phyloP scores from a whole-genome alignment of 2,888 invertebrate species.

The Tolmerus cingulatus region DNA sequence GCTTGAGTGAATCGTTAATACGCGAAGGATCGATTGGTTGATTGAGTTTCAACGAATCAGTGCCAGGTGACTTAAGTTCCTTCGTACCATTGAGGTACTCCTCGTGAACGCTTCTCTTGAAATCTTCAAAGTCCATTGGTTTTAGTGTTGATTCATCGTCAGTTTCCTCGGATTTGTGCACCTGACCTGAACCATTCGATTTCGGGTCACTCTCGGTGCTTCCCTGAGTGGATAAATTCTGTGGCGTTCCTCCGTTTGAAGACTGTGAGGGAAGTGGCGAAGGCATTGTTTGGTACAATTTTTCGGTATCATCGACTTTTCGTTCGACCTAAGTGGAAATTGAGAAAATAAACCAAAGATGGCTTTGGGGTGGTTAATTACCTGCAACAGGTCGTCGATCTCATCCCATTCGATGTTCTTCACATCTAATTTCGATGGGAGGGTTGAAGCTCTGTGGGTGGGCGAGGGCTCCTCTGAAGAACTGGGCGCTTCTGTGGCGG shows the following conservation, averaged over 20 bases:
- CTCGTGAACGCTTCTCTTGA: constrained; percentile 61
- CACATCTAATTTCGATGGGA: constrained; percentile 73
- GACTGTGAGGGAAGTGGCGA: constrained; percentile 68
- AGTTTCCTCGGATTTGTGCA: constrained; percentile 53
- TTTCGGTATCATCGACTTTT: constrained; percentile 69
- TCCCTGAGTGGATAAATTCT: constrained; percentile 54
- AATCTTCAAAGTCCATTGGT: constrained; percentile 63
- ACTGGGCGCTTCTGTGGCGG: constrained; percentile 49
- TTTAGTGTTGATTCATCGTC: constrained; percentile 58
- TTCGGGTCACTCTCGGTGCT: constrained; percentile 43
- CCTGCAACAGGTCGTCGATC: constrained; percentile 72
- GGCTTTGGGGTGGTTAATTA: constrained; percentile 17
- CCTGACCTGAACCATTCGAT: neutral
- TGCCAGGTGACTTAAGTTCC: constrained; percentile 60
- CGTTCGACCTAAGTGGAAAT: constrained; percentile 66
- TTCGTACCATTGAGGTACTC: constrained; percentile 63
- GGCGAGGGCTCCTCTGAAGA: constrained; percentile 53
- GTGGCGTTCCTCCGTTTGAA: constrained; percentile 52
- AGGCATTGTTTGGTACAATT: constrained; percentile 77
- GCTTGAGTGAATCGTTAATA: constrained; percentile 64
- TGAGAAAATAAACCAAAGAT: neutral
- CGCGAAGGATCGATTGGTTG: constrained; percentile 65
- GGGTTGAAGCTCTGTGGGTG: constrained; percentile 63
- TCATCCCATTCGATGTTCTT: constrained; percentile 76
- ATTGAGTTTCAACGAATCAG: constrained; percentile 62